Evolutionary conservation across 2,797 vertebrate genomes (phyloP).

Genomic region (Natrix natrix): DNA sequence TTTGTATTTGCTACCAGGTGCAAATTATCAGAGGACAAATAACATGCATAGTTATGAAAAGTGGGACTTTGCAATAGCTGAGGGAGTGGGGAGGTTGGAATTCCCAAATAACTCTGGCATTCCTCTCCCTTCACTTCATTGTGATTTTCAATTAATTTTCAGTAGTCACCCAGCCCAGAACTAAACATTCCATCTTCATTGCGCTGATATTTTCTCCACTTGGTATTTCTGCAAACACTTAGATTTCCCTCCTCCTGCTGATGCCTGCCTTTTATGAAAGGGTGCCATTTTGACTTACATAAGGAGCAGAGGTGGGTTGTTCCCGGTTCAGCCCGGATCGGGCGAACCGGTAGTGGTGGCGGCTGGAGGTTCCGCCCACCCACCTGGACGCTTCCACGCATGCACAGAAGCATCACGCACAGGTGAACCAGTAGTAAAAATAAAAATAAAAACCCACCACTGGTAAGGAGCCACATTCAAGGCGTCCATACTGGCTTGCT

Average conservation of each 20-base stretch:
- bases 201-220: neutral
- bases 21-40: neutral
- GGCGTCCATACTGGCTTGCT: neutral
- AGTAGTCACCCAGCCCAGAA: neutral
- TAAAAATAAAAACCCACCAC: too few relatives aligned
- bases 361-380: too few relatives aligned
- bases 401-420: too few relatives aligned
- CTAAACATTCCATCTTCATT: neutral
- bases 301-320: neutral
- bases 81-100: neutral
- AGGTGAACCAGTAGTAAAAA: too few relatives aligned
- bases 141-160: neutral
- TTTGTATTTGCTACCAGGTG: neutral
- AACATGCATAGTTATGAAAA: neutral
- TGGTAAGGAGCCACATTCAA: neutral
- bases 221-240: neutral
- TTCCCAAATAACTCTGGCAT: neutral
- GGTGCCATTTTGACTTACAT: neutral
- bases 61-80: neutral
- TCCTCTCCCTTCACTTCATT: neutral
- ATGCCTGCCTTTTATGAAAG: neutral
- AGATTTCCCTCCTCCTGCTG: neutral
- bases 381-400: too few relatives aligned
- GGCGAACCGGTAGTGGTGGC: too few relatives aligned
- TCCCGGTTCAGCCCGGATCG: too few relatives aligned